Evolutionary conservation across 2,113 vertebrate genomes (phyloP), one percentile per base, ranked within the genome.

Genomic region (Leptobrachium leishanense): DNA sequence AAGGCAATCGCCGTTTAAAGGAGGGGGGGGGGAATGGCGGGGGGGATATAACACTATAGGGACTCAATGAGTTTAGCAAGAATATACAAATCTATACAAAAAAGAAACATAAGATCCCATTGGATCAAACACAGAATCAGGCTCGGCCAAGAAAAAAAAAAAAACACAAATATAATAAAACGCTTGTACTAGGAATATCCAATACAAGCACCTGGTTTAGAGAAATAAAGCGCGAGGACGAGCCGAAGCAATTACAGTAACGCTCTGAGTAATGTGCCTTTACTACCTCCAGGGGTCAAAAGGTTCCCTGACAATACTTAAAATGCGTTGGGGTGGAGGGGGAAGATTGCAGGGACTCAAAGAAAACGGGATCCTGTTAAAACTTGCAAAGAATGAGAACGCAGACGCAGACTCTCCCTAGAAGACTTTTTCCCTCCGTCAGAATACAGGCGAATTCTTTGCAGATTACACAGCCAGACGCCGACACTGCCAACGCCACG

Each of bases 381-480:
- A 67, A 75, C 74, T 67, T 41, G 74, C 63, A 65, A 54, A 67
- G 6, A 66, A 54, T 65, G 46, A 67, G 46, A 7, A 41, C 11
- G 63, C 62, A 75, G 13, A 41, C 11, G 63, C 62, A 75, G 62
- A 13, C 46, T 44, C 3, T 75, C 59, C 12, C 73, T 57, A 66
- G 15, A 3, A 31, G 6, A 31, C n/a, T 64, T 64, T 64, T 20
- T 39, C 20, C 20, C 20, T 31, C 20, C 20, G 1, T 65, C 9
- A 31, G 53, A 63, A 65, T 66, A 66, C 46, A 31, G 74, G 66
- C 15, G 11, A 66, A 75, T 75, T 75, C 74, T 67, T 64, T 67
- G 11, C 62, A 50, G 43, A 66, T 41, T 53, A 75, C n/a, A n/a
- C 20, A 31, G 20, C 20, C 20, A 31, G 20, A 31, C 20, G 20